Base-by-base conservation (phyloP, 2,113 vertebrate species). In the Macaca mulatta region DNA sequence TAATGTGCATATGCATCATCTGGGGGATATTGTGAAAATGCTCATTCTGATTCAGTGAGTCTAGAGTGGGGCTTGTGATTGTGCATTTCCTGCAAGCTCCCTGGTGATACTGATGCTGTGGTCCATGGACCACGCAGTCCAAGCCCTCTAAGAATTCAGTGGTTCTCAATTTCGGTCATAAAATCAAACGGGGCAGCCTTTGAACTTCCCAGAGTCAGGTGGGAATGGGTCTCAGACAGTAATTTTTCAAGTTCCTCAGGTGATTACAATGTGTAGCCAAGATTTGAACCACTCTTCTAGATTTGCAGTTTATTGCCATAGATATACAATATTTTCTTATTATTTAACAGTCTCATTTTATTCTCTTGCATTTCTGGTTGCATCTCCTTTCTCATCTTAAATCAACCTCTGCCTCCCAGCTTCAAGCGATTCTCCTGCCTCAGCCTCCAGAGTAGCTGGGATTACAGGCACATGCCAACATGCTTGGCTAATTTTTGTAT, bases 221-320 rank as follows among this genome's bases (percentile, higher is more conserved):
- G 74, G 32, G 74, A 82, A 61, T n/a, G 12, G 67, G 43, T 32
- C 32, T 90, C 14, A 72, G 67, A 48, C 80, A 64, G 59, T 67
- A 30, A 57, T 72, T 78, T 94, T 79, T 79, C 43, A 90, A 89
- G 8, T 35, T 69, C 23, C 22, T 69, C 17, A 38, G 18, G 20
- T 38, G 55, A 95, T 88, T n/a, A 75, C 43, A 86, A 40, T 64
- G 59, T 40, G 12, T 45, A 82, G 86, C 59, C 67, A 84, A 38
- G 59, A 38, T 72, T 64, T 52, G 74, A 92, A 40, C n/a, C 64
- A 85, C 40, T 83, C 57, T 90, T 86, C 50, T 81, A 86, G 88
- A 61, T 77, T 93, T 94, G 75, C 45, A 82, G 8, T 93, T 77
- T 94, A 82, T 96, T 86, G 67, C 35, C 74, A 61, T n/a, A 59